Evolutionary conservation across 2,888 invertebrate genomes (phyloP).

Genomic region (Amiota minor): DNA sequence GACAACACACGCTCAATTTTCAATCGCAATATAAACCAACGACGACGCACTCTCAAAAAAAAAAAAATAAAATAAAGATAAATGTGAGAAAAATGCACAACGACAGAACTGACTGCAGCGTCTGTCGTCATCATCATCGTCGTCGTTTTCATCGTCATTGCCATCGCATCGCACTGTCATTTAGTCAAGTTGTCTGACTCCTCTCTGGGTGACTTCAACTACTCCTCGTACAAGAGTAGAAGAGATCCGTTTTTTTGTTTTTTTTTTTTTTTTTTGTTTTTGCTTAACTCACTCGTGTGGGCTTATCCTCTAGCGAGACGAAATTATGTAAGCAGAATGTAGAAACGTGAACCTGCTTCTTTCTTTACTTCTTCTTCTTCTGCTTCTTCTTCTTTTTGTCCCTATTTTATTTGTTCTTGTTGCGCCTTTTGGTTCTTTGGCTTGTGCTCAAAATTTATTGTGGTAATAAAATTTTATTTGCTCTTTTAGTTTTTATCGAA

Average conservation of each 20-base stretch:
- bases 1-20: constrained; percentile 59
- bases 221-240: no score
- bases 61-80: constrained; percentile 58
- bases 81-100: constrained; percentile 68
- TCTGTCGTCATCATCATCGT: background rate
- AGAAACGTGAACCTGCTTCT: background rate
- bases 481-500: constrained; percentile 62
- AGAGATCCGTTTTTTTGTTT: no score
- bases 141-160: no score
- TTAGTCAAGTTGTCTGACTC: no score
- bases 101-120: constrained; percentile 26
- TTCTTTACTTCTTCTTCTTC: background rate
- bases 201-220: no score
- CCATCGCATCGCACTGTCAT: no score
- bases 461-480: constrained; percentile 67
- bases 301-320: constrained; percentile 50
- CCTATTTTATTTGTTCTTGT: no score
- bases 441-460: constrained; percentile 62
- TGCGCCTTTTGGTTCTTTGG: constrained; percentile 47
- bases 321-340: no score
- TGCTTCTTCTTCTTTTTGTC: no score
- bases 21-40: constrained; percentile 60
- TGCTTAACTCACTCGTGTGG: constrained; percentile 55
- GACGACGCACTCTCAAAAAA: constrained; percentile 58
- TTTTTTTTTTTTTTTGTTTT: no score